phyloP scores from a whole-genome alignment of 2,888 invertebrate species.

The Megalurothrips usitatus region DNA sequence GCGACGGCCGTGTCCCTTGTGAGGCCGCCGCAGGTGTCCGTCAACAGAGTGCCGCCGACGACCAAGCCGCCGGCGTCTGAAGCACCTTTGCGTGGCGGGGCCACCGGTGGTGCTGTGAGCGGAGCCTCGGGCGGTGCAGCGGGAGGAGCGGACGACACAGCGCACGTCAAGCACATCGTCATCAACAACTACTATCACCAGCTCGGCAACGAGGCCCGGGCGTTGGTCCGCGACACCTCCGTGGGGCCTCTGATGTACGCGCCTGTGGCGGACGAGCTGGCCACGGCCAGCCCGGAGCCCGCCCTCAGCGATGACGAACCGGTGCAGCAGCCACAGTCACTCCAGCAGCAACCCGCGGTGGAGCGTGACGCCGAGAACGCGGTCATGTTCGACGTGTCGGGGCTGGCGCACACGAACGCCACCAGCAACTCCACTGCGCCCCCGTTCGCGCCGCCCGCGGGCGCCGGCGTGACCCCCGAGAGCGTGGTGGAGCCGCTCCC shows the following conservation, averaged over 20 bases:
- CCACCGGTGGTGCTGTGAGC: too few relatives aligned
- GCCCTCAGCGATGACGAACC: neutral
- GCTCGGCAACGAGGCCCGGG: neutral
- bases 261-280: too few relatives aligned
- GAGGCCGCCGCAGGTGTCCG: too few relatives aligned
- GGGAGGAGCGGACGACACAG: neutral
- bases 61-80: too few relatives aligned
- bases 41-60: too few relatives aligned
- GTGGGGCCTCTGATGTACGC: neutral
- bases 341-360: neutral
- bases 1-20: too few relatives aligned
- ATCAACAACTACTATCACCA: constrained; percentile 19
- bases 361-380: neutral
- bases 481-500: neutral
- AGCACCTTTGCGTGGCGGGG: too few relatives aligned
- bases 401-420: neutral
- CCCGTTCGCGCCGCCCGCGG: neutral
- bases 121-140: too few relatives aligned
- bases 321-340: neutral
- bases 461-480: neutral
- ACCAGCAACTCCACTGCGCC: neutral
- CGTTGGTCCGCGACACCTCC: neutral
- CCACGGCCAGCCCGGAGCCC: neutral
- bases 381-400: neutral
- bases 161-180: neutral